Percentiles rank a stretch among this genome's conserved stretches.
These are phyloP conservation scores for Ariopsis seemanni DNA, from an alignment of 2,113 vertebrate species.

Conservation along the genomic window DNA sequence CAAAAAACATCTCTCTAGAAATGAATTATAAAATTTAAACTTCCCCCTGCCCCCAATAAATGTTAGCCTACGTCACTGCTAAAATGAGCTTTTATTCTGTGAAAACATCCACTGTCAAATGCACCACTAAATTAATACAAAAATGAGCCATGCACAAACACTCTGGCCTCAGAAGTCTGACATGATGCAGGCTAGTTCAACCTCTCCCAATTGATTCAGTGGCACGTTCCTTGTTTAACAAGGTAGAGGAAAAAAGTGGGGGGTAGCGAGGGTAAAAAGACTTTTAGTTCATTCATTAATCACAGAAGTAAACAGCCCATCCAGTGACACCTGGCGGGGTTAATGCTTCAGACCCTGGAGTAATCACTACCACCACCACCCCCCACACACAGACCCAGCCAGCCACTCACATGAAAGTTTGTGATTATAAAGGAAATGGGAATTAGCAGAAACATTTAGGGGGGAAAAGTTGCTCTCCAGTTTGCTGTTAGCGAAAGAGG, in stretches of 20 bases:
- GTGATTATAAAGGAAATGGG: conserved; percentile 94
- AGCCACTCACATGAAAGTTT: conserved; percentile 85
- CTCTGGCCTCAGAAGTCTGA: conserved; percentile 60
- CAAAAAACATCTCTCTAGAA: neutral
- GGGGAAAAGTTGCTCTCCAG: conserved; percentile 71
- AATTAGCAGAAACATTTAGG: conserved; percentile 90
- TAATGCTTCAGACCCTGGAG: conserved; percentile 84
- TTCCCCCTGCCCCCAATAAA: neutral
- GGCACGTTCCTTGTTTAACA: conserved; percentile 72
- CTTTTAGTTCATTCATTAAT: conserved; percentile 89
- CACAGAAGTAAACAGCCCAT: conserved; percentile 83
- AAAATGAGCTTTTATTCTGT: conserved; percentile 16
- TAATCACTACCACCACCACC: conserved; percentile 80
- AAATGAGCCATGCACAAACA: conserved; percentile 43
- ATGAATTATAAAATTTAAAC: neutral
- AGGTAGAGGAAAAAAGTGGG: conserved; percentile 61
- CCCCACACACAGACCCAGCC: conserved; percentile 65
- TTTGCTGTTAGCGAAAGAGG: conserved; percentile 71
- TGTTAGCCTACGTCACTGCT: neutral
- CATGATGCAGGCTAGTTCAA: conserved; percentile 67
- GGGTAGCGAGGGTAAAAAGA: conserved; percentile 74
- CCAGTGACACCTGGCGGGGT: conserved; percentile 89
- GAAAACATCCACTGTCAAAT: conserved; percentile 54
- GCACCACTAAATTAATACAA: conserved; percentile 50
- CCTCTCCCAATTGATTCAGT: conserved; percentile 77